Percentiles rank a stretch among this genome's conserved stretches.
These are phyloP conservation scores for Cheilosia soror DNA, from an alignment of 2,888 invertebrate species.

Conservation along the genomic window DNA sequence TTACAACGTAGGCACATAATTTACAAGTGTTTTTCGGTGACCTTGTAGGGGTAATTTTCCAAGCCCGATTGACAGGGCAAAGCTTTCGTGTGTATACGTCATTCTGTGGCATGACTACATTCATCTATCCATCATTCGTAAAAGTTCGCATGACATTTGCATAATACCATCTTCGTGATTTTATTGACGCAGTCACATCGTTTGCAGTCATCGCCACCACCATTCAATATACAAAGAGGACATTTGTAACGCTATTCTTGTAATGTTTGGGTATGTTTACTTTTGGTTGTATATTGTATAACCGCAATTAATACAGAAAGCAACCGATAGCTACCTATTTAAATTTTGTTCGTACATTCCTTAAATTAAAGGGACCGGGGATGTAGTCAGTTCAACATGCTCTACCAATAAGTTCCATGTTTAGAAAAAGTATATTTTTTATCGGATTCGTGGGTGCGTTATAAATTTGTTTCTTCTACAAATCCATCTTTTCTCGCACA, in stretches of 20 bases:
- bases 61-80: constrained; percentile 58
- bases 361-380: neutral
- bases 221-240: constrained; percentile 26
- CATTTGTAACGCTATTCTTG: constrained; percentile 20
- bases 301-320: constrained; percentile 2
- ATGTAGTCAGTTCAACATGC: too few species aligned
- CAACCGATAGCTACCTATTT: neutral
- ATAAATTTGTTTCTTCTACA: too few species aligned
- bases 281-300: constrained; percentile 20
- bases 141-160: constrained; percentile 58
- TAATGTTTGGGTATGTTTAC: constrained; percentile 2
- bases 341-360: neutral
- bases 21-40: constrained; percentile 68
- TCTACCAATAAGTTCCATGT: too few species aligned
- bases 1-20: constrained; percentile 59
- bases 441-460: too few species aligned
- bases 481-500: too few species aligned
- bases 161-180: constrained; percentile 72
- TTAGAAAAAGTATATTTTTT: too few species aligned
- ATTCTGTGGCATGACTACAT: constrained; percentile 53
- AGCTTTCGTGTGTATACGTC: constrained; percentile 55
- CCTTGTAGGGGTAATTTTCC: constrained; percentile 54
- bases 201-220: constrained; percentile 35
- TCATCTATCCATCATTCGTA: constrained; percentile 64
- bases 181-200: constrained; percentile 66